These are phyloP conservation scores for Falco berigora DNA, from an alignment of 2,797 vertebrate genomes.

Conservation along the genomic window DNA sequence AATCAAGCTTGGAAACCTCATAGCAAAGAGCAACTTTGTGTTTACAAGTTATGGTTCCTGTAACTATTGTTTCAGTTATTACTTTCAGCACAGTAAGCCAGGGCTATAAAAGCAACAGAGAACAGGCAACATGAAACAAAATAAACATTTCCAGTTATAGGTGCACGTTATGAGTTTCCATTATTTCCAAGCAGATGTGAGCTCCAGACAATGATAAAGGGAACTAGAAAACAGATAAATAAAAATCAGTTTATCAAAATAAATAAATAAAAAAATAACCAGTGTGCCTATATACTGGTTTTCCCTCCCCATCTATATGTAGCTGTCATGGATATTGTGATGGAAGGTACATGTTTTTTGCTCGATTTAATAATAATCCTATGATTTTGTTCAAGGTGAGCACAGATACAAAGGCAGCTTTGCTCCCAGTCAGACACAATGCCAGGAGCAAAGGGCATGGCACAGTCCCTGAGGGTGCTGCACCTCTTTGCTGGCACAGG, in stretches of 20 bases:
- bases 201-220: background rate
- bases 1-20: background rate
- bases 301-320: background rate
- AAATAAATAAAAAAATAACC: background rate
- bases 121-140: background rate
- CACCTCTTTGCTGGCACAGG: background rate
- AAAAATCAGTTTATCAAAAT: background rate
- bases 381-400: rapidly evolving
- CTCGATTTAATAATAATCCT: background rate
- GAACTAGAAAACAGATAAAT: background rate
- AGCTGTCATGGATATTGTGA: background rate
- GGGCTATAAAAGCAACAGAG: background rate
- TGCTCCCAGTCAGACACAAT: background rate
- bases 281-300: background rate
- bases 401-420: background rate
- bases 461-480: rapidly evolving
- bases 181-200: background rate
- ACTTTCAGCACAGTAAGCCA: background rate
- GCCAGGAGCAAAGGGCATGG: rapidly evolving
- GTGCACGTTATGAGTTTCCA: background rate
- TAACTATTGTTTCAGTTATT: background rate
- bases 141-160: background rate
- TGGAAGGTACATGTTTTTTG: background rate
- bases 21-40: background rate
- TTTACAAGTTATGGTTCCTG: background rate